A percentile compares a stretch with the other conserved stretches of the same genome.
Conservation (phyloP, 2,113 vertebrate species). For the Aphelocoma coerulescens region DNA sequence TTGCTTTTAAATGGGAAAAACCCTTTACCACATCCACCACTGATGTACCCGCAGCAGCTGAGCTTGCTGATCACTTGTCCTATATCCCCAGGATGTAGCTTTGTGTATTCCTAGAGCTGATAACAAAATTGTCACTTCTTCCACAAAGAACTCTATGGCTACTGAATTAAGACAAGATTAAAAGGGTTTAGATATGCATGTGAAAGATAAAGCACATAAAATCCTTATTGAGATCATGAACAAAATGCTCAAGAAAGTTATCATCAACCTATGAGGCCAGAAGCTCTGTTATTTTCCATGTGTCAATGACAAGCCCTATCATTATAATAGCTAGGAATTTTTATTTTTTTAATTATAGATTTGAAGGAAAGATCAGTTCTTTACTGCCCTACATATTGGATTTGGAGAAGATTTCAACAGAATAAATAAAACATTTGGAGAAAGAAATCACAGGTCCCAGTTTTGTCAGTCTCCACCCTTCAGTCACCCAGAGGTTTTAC, state of each 20-base stretch:
- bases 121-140: neutral
- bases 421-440: neutral
- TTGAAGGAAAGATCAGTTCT: neutral
- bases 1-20: neutral
- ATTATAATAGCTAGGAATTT: neutral
- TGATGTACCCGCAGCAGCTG: neutral
- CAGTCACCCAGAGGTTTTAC: neutral
- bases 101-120: neutral
- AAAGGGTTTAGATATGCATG: neutral
- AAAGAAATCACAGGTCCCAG: neutral
- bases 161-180: conserved; percentile 7
- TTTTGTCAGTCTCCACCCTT: neutral
- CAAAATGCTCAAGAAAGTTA: neutral
- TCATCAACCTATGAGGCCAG: neutral
- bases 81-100: neutral
- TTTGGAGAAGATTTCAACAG: neutral
- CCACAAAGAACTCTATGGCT: neutral
- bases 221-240: neutral
- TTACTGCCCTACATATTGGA: neutral
- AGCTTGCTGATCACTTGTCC: neutral
- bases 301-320: neutral
- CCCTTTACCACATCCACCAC: neutral
- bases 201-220: conserved; percentile 17
- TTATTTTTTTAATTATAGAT: neutral
- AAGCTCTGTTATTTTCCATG: neutral